Evolutionary conservation across 2,797 vertebrate genomes (phyloP).

Genomic region (Sitta carolinensis): DNA sequence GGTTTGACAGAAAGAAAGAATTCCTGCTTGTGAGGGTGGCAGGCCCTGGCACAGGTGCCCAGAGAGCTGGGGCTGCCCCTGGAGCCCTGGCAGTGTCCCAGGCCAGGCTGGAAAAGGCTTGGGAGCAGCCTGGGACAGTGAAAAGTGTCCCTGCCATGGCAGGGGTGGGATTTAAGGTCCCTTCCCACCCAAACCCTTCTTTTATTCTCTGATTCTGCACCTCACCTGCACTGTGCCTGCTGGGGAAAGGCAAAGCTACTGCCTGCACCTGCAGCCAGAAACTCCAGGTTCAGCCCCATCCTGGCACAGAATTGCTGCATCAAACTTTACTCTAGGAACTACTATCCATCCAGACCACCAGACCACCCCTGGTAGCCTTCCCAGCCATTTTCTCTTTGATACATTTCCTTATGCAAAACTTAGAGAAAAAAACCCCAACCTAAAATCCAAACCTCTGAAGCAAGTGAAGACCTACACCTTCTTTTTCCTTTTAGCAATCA

Average conservation of each 20-base stretch:
- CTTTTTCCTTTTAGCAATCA: neutral
- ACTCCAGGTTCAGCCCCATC: neutral
- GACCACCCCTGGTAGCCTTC: neutral
- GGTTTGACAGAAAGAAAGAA: neutral
- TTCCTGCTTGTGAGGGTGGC: neutral
- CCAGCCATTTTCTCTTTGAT: neutral
- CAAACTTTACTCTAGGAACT: neutral
- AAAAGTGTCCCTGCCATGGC: neutral
- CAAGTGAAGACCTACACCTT: neutral
- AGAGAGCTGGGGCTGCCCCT: neutral
- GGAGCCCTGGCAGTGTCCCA: neutral
- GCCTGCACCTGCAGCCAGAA: neutral
- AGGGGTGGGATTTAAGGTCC: neutral
- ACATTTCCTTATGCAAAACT: neutral
- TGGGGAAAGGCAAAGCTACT: neutral
- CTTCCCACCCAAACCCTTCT: neutral
- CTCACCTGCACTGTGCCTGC: neutral
- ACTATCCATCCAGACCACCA: neutral
- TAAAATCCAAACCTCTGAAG: neutral
- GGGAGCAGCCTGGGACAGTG: neutral
- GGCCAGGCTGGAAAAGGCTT: neutral
- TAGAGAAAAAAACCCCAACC: fast-evolving
- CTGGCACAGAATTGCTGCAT: neutral
- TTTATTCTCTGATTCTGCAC: neutral
- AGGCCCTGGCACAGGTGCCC: neutral